These are phyloP conservation scores for Acanthopagrus latus DNA, from an alignment of 2,797 vertebrate genomes.

Conservation along the genomic window DNA sequence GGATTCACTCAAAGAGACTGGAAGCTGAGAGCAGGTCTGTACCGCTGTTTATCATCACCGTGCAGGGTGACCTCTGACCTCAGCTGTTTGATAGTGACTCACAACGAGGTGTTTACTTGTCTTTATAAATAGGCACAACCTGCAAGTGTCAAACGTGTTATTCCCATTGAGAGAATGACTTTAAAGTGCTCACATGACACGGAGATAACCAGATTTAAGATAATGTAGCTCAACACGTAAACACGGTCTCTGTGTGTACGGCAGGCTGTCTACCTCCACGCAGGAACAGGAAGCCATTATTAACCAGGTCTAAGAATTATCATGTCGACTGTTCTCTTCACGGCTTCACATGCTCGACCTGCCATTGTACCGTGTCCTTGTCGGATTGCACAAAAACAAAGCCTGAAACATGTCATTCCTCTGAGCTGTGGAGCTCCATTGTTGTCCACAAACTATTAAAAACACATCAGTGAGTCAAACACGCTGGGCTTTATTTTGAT, in stretches of 20 bases:
- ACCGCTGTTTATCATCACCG: too few relatives aligned
- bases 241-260: background rate
- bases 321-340: background rate
- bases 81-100: background rate
- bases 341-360: background rate
- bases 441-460: background rate
- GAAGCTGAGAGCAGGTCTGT: background rate
- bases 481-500: background rate
- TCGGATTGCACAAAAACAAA: background rate
- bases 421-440: background rate
- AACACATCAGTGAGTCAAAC: background rate
- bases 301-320: background rate
- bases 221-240: background rate
- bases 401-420: background rate
- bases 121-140: background rate
- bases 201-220: constrained; percentile 32
- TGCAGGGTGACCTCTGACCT: background rate
- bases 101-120: background rate
- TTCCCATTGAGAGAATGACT: constrained; percentile 41
- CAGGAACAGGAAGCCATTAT: constrained; percentile 22
- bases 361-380: background rate
- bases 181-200: constrained; percentile 13
- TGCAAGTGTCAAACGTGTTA: background rate
- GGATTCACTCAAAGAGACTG: background rate
- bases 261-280: background rate